Conservation (phyloP, 2,888 invertebrate species). For the Augiades crinisus region DNA sequence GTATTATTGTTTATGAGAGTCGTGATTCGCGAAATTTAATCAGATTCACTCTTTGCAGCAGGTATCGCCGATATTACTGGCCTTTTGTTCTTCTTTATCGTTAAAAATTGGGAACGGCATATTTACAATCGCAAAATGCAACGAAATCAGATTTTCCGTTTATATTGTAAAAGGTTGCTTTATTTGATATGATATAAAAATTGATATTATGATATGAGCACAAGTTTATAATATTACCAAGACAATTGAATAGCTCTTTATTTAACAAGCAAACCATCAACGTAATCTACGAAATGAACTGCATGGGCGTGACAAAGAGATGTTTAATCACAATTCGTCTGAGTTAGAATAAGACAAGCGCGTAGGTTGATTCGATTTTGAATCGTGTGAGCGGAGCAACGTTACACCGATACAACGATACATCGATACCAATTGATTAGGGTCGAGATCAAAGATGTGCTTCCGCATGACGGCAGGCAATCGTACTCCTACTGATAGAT, state of each 20-base stretch:
- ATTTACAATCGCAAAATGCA: conserved; percentile 5
- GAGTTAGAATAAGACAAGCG: conserved; percentile 52
- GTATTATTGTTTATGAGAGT: conserved; percentile 45
- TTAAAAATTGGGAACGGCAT: conserved; percentile 1
- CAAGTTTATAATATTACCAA: too few species aligned
- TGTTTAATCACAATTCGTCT: conserved; percentile 13
- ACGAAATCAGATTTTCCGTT: too few species aligned
- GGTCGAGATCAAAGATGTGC: conserved; percentile 66
- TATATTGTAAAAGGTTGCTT: too few species aligned
- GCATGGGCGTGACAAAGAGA: conserved; percentile 13
- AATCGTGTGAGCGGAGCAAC: conserved; percentile 50
- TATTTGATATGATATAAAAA: too few species aligned
- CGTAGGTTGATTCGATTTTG: conserved; percentile 60
- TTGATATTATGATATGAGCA: too few species aligned
- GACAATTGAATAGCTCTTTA: too few species aligned
- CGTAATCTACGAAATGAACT: conserved; percentile 7
- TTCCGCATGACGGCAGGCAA: conserved; percentile 59
- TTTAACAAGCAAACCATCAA: neutral
- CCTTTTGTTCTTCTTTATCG: conserved; percentile 3
- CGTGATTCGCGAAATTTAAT: conserved; percentile 41
- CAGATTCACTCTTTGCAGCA: conserved; percentile 16
- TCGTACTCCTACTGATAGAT: conserved; percentile 39
- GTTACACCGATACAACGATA: conserved; percentile 51
- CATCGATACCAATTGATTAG: conserved; percentile 67
- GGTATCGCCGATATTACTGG: conserved; percentile 6